These are phyloP conservation scores for Fregata magnificens DNA, from an alignment of 2,113 vertebrate genomes.

Conservation along the genomic window DNA sequence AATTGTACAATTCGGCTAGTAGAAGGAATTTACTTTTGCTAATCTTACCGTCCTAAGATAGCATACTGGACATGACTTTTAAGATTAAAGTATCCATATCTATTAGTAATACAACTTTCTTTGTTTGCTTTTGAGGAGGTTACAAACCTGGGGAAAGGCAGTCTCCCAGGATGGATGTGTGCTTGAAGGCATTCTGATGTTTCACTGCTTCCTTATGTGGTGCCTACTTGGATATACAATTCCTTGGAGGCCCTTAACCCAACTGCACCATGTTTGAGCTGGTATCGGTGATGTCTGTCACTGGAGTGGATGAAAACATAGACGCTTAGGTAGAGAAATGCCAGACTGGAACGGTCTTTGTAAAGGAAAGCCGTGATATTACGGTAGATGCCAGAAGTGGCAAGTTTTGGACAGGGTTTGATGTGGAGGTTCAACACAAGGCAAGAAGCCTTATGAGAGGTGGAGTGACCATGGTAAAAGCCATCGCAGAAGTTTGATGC, in stretches of 20 bases:
- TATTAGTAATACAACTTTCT: not conserved
- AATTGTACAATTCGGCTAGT: not conserved
- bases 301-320: not conserved
- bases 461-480: not conserved
- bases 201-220: not conserved
- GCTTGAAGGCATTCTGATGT: not conserved
- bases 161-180: not conserved
- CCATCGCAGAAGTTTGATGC: not conserved
- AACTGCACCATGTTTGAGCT: rapidly evolving
- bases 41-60: not conserved
- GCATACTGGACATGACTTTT: not conserved
- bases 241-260: not conserved
- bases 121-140: not conserved
- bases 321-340: not conserved
- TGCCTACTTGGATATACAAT: not conserved
- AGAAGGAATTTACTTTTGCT: not conserved
- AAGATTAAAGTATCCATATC: not conserved
- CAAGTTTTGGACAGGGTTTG: not conserved
- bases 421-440: not conserved
- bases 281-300: too few relatives aligned
- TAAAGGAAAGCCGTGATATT: not conserved
- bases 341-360: not conserved
- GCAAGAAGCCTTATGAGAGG: not conserved
- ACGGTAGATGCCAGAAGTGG: not conserved
- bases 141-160: not conserved